A percentile compares a stretch with the other conserved stretches of the same genome.
Evolutionary conservation across 2,888 invertebrate genomes (phyloP).

Genomic region (Dinocampus coccinellae): DNA sequence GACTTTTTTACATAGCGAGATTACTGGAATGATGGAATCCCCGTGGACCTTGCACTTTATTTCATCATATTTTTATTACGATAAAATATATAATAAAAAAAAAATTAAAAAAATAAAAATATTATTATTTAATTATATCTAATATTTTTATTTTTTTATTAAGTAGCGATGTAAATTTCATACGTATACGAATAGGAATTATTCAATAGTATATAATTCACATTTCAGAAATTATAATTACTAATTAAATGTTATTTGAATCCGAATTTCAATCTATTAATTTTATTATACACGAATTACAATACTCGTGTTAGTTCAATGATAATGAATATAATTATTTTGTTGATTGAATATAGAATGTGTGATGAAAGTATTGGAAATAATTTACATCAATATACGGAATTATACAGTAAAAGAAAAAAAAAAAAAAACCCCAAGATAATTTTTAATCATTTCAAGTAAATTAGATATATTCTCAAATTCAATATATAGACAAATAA

Average conservation of each 20-base stretch:
- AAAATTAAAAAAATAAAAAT: no score
- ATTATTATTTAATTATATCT: background rate
- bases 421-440: no score
- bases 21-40: constrained; percentile 33
- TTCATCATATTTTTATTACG: constrained; percentile 29
- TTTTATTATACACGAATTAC: background rate
- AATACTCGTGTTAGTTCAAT: background rate
- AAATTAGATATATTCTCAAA: no score
- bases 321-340: background rate
- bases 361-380: no score
- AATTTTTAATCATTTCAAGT: no score
- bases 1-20: constrained; percentile 35
- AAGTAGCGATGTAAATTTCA: no score
- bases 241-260: background rate
- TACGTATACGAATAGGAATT: no score
- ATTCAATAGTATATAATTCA: no score
- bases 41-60: constrained; percentile 7
- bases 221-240: no score
- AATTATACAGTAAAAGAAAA: no score
- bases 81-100: background rate
- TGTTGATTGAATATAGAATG: background rate
- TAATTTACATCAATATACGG: no score
- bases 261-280: background rate
- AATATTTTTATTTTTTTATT: background rate
- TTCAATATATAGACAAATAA: background rate